Percentiles rank a stretch among this genome's conserved stretches.
These are phyloP conservation scores for Apoda limacodes DNA, from an alignment of 2,888 invertebrate genomes.

Conservation along the genomic window DNA sequence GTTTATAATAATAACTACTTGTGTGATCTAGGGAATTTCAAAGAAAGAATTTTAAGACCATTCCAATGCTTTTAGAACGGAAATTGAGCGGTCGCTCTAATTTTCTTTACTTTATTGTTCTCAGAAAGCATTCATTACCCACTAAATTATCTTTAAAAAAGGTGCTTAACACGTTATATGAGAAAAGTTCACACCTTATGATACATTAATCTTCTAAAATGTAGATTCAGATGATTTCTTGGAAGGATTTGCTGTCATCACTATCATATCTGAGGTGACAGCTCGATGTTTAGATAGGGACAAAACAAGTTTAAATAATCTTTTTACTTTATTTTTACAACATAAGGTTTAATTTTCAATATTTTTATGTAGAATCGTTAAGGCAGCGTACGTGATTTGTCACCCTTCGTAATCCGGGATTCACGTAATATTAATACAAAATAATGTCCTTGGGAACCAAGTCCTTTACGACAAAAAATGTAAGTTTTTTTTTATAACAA, in stretches of 20 bases:
- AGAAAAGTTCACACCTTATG: slow-evolving; percentile 46
- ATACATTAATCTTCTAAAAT: slow-evolving; percentile 42
- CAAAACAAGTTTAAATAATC: neutral
- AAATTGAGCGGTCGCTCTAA: too few species aligned
- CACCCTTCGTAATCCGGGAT: slow-evolving; percentile 18
- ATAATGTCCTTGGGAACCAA: neutral
- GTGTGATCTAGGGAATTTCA: too few species aligned
- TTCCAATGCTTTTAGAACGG: too few species aligned
- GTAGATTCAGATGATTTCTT: slow-evolving; percentile 35
- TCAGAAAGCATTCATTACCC: too few species aligned
- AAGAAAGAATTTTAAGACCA: too few species aligned
- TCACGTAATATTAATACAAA: neutral
- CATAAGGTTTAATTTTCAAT: slow-evolving; percentile 17
- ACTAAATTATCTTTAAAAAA: slow-evolving; percentile 11
- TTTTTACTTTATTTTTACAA: slow-evolving; percentile 7
- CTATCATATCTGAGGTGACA: slow-evolving; percentile 25
- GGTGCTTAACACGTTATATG: slow-evolving; percentile 20
- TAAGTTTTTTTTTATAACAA: too few species aligned
- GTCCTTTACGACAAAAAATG: too few species aligned
- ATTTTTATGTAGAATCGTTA: slow-evolving; percentile 10
- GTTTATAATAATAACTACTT: too few species aligned
- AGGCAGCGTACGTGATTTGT: slow-evolving; percentile 36
- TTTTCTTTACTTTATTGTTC: too few species aligned
- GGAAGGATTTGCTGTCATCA: slow-evolving; percentile 36
- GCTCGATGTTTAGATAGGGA: slow-evolving; percentile 22